Evolutionary conservation across 1,140 invertebrate species (phyloP), one percentile per base, ranked within the genome.

Genomic region (Calephelis nemesis): DNA sequence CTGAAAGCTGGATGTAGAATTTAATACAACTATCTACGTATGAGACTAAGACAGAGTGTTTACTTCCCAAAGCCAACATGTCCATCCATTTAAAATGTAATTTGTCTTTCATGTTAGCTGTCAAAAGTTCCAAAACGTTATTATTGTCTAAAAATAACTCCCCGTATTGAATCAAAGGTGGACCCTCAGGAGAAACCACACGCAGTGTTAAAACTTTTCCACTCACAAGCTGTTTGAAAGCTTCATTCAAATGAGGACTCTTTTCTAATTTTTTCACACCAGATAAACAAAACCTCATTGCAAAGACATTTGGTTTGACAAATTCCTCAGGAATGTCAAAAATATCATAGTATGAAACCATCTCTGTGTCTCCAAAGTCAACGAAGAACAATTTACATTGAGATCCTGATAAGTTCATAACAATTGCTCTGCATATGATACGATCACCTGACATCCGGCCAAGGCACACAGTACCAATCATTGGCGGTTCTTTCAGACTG

Each of bases 281-380:
- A 15, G 94, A 94, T 15, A 97, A 81, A 47, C 94, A 94, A 72
- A 96, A 95, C 69, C 95, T 93, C 75, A 96, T 94, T 11, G 95
- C 95, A 92, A 96, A 95, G 7, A 95, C 94, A 90, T 93, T 94
- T 0, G 94, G 94, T 50, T 94, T 92, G 12, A 96, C 92, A 85
- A 94, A 94, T 74, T 95, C 93, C 40, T 93, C 88, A 2, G 96
- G 95, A 72, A 97, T 94, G 83, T 95, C 93, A 84, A 93, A 97
- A 47, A 97, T 93, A 72, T 95, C 93, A 68, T 94, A 93, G 47
- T 94, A 93, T 5, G 93, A 92, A 39, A 96, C 91, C 70, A 94
- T 81, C 87, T 96, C 96, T 5, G 94, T 94, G 74, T 96, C 95
- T 7, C 96, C 96, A 83, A 95, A 96, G 85, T 97, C 96, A 15